Base-by-base conservation (phyloP, 2,113 vertebrate genomes). In the Gymnocephalus cernua region DNA sequence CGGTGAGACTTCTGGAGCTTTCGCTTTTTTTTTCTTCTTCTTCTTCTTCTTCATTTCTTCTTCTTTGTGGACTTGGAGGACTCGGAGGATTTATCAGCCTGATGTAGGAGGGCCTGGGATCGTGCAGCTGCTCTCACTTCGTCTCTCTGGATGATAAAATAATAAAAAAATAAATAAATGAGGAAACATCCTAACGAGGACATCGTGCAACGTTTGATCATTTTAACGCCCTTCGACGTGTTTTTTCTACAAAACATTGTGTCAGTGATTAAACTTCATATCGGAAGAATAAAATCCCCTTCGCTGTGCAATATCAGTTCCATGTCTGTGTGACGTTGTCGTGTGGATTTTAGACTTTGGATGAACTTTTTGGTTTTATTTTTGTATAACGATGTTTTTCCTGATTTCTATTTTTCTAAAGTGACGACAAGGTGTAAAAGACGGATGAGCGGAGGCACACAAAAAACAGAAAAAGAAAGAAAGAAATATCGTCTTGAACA, bases 351-450 rank as follows among this genome's bases (percentile, higher is more conserved):
- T 87, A 77, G 83, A 93, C 84, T 86, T 50, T 84, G 86, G 87
- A 92, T 32, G 3, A 85, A 86, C 74, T 66, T 89, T 83, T 92
- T 81, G 76, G 56, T 93, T 93, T 32, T 94, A 94, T 95, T 95
- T 95, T 94, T 94, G 79, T 94, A 94, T 94, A 94, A 93, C 11
- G 19, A 89, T 73, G 82, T 90, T 91, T 91, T 86, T 89, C 92
- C 91, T 93, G 86, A 92, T 92, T 91, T 94, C 74, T 94, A 95
- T 95, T 95, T 95, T 95, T 94, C 91, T 95, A 94, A 91, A 90
- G 66, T 3, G 27, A 78, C 61, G 35, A 75, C 21, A n/a, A n/a
- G 25, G 57, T 21, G 18, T 63, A 10, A 47, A 71, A 51, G 77
- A 82, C 59, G 47, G 65, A 87, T 13, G 54, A 68, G 53, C 25